Conservation (phyloP, 1,140 invertebrate species). For the Achatina immaculata region DNA sequence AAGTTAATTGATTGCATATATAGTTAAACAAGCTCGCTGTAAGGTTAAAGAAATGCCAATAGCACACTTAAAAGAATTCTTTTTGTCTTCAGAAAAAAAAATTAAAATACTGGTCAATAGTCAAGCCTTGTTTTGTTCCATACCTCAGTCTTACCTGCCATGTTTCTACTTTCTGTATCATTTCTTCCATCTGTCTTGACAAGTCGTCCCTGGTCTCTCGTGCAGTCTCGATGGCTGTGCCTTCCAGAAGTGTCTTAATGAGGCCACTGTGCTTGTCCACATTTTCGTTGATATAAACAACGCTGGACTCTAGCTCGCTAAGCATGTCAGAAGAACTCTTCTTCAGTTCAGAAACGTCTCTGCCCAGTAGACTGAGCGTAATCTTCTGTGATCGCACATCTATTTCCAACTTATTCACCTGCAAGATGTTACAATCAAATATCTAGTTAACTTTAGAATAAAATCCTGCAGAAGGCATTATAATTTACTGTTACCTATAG, state of each 20-base stretch:
- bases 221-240: background rate
- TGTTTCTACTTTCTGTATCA: background rate
- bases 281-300: slow-evolving; percentile 42
- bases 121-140: too few species aligned
- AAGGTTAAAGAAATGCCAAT: too few species aligned
- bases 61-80: too few species aligned
- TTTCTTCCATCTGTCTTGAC: slow-evolving; percentile 8
- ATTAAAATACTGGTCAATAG: too few species aligned
- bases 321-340: slow-evolving; percentile 34
- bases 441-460: too few species aligned
- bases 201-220: background rate
- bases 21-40: too few species aligned
- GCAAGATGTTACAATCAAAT: too few species aligned
- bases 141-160: background rate
- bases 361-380: background rate
- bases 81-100: too few species aligned
- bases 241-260: slow-evolving; percentile 23
- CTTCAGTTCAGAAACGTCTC: slow-evolving; percentile 33
- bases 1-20: too few species aligned
- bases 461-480: too few species aligned
- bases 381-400: slow-evolving; percentile 31
- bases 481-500: too few species aligned
- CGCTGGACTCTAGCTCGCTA: slow-evolving; percentile 44
- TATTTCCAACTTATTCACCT: slow-evolving; percentile 28
- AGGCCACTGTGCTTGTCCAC: slow-evolving; percentile 31